Evolutionary conservation across 2,797 vertebrate genomes (phyloP), one percentile per base, ranked within the genome.

Genomic region (Allobates femoralis): DNA sequence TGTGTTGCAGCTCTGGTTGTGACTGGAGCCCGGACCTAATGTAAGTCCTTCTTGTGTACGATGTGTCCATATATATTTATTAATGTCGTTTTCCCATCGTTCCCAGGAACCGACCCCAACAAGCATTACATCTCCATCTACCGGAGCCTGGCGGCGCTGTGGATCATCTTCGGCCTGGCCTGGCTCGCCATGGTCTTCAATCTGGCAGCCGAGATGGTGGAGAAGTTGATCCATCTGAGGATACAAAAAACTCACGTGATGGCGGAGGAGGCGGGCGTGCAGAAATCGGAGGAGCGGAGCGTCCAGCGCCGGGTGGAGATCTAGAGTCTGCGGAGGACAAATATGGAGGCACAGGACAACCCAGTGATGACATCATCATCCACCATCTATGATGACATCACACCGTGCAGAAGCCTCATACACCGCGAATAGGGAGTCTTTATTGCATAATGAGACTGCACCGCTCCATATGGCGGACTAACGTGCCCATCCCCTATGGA

Each of bases 121-220:
- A 95, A 94, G 88, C 93, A 92, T 85, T 95, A 95, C 77, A 91
- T 94, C 79, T 85, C 93, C 0, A 85, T 91, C 50, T 96, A 96
- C 89, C 90, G 93, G 87, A 93, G 93, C 86, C 86, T 95, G 69
- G 93, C 93, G 0, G 93, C 92, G 0, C 88, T 95, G 86, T 95
- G 94, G 95, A 95, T 95, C 89, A 91, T 93, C 75, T 92, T 95
- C 81, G 94, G 94, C 46, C 91, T 95, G 86, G 93, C 93, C 0
- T 96, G 95, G 94, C 92, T 96, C 56, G 92, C 94, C 0, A 89
- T 95, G 60, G 84, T 94, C 67, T 92, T 95, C 87, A 93, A 91
- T 3, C 89, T 95, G 88, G 95, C 92, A 41, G 90, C 93, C 89
- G 92, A 94, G 79, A 82, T 96, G 60, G 92, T 96, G 91, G 94